Evolutionary conservation across 2,797 vertebrate species (phyloP), one percentile per base, ranked within the genome.

Genomic region (Buceros bicornis): DNA sequence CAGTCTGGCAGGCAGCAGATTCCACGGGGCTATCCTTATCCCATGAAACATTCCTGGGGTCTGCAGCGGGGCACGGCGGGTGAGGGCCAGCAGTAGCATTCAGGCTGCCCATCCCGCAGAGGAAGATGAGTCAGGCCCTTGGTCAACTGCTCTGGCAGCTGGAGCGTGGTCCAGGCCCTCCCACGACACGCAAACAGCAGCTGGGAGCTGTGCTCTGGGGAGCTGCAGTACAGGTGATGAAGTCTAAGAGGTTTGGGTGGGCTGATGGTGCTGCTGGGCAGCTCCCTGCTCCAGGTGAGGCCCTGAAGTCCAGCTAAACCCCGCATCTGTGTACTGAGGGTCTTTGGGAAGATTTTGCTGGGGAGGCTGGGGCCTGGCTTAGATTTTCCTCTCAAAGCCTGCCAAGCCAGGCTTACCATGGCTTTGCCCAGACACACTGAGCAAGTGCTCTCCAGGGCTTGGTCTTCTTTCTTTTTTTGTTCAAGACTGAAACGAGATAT

Each of bases 61-160:
- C 82, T 86, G 72, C 77, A 67, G 33, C 0, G 0, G 82, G 57
- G 35, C 64, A 35, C 0, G 0, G 35, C 8, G 8, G 8, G 11
- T 62, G 64, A 87, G 54, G 43, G n/a, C 53, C 43, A 48, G 60
- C 60, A 28, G 40, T 0, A 12, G 29, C 67, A 87, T 90, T 76
- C 29, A 8, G 45, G 77, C 76, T 62, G 54, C 60, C 66, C 60
- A 8, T 84, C 37, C 94, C 0, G 0, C 54, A 29, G 47, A 47
- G 37, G 73, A 64, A 90, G 31, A 43, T 90, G 89, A 84, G 80
- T 64, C 80, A 90, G 40, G 56, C n/a, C 48, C 37, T 91, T 0
- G 0, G 35, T 81, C 47, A 1, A 0, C 47, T 0, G 0, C 74
- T 91, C 13, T 0, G 1, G 25, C n/a, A 70, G 51, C 74, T 60